Percentiles rank a stretch among this genome's conserved stretches.
phyloP scores from a whole-genome alignment of 2,888 invertebrate genomes.

The Ormyrus labotus region DNA sequence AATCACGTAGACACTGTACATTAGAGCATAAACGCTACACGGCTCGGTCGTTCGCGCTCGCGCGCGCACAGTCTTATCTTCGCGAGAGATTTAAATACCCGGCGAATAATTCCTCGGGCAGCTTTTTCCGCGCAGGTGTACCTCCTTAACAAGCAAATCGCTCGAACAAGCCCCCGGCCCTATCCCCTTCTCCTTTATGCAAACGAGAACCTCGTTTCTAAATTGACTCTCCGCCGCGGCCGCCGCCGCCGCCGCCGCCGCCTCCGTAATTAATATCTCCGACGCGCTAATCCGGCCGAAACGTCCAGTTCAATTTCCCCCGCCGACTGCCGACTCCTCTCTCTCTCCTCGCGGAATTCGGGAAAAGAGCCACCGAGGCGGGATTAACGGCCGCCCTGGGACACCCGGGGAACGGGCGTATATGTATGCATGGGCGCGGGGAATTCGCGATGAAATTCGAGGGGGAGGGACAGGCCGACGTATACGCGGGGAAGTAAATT shows the following conservation, averaged over 20 bases:
- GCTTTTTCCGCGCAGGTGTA: slow-evolving; percentile 9
- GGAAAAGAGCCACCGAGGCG: background rate
- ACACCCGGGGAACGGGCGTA: background rate
- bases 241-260: background rate
- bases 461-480: background rate
- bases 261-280: slow-evolving; percentile 68
- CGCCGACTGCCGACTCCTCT: slow-evolving; percentile 32
- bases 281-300: slow-evolving; percentile 49
- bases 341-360: slow-evolving; percentile 29
- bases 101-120: slow-evolving; percentile 11
- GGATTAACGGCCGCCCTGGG: slow-evolving; percentile 67
- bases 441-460: slow-evolving; percentile 34
- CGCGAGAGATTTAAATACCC: slow-evolving; percentile 10
- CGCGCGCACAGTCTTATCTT: no score
- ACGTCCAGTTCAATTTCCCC: slow-evolving; percentile 48
- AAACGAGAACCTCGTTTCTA: slow-evolving; percentile 69
- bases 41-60: no score
- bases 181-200: slow-evolving; percentile 62
- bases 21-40: background rate
- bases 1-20: slow-evolving; percentile 9
- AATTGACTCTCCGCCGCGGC: slow-evolving; percentile 62
- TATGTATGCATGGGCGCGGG: no score
- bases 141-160: slow-evolving; percentile 29
- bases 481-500: slow-evolving; percentile 26
- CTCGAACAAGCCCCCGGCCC: slow-evolving; percentile 19